These are phyloP conservation scores for Macrotis lagotis DNA, from an alignment of 2,113 vertebrate species.

Conservation along the genomic window DNA sequence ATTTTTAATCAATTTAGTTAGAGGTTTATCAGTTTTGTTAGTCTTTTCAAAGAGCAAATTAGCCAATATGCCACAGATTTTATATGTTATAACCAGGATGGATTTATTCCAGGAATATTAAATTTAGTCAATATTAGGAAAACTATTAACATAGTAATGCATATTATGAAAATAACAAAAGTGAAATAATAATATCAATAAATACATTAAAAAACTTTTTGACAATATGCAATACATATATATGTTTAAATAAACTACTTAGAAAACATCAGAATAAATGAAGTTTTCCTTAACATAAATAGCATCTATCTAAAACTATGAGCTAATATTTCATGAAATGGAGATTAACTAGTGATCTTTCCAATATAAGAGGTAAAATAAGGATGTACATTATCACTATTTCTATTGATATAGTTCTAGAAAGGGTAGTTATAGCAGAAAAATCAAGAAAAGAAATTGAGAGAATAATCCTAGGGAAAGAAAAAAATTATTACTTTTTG, in stretches of 20 bases:
- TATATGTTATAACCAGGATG: too few species aligned
- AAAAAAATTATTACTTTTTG: background rate
- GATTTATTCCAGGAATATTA: too few species aligned
- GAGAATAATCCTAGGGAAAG: background rate
- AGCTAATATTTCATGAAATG: background rate
- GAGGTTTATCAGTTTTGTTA: too few species aligned
- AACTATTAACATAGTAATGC: background rate
- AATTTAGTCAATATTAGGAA: background rate
- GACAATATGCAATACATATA: background rate
- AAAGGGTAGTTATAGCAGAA: background rate
- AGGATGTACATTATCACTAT: too few species aligned
- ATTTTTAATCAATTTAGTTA: too few species aligned
- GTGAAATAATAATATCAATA: background rate
- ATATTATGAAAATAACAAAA: background rate
- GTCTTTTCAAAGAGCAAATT: too few species aligned
- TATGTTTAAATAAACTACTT: background rate
- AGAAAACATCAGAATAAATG: background rate
- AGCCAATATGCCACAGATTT: too few species aligned
- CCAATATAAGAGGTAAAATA: background rate
- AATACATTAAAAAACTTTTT: background rate
- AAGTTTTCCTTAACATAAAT: background rate
- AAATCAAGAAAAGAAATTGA: background rate
- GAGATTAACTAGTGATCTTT: background rate
- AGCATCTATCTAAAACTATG: background rate
- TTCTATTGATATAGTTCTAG: too few species aligned